phyloP scores from a whole-genome alignment of 2,888 invertebrate species.

The Amblyteles armatorius region DNA sequence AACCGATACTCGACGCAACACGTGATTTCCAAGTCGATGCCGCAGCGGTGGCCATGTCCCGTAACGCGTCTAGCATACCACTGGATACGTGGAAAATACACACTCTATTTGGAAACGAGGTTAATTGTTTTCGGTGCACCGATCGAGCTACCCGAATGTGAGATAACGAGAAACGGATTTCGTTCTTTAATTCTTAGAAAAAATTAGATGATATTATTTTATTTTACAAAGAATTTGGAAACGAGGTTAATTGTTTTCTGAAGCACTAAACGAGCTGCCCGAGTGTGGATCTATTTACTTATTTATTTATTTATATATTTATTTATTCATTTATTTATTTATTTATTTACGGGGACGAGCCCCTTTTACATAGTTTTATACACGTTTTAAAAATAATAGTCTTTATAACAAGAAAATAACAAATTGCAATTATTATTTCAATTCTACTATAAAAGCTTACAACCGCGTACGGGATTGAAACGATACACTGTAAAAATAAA shows the following conservation, averaged over 20 bases:
- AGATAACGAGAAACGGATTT: constrained; percentile 3
- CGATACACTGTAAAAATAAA: too few relatives aligned
- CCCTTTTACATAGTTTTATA: too few relatives aligned
- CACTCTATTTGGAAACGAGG: constrained; percentile 30
- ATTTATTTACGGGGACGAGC: too few relatives aligned
- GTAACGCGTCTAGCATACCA: constrained; percentile 15
- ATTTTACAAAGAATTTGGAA: background rate
- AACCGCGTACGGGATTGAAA: too few relatives aligned
- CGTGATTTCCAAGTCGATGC: constrained; percentile 27
- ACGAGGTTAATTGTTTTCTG: background rate
- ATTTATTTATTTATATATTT: too few relatives aligned
- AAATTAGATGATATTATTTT: background rate
- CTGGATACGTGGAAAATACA: background rate
- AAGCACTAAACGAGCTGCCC: background rate
- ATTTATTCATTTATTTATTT: too few relatives aligned
- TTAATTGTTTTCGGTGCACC: constrained; percentile 21
- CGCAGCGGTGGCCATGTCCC: background rate
- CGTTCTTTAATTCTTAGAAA: background rate
- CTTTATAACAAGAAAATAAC: too few relatives aligned
- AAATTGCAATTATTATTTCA: too few relatives aligned
- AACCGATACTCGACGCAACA: constrained; percentile 52
- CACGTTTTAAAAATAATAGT: too few relatives aligned
- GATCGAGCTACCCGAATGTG: constrained; percentile 1
- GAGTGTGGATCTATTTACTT: background rate
- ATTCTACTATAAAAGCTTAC: too few relatives aligned